These are phyloP conservation scores for Mythimna lalbum DNA, from an alignment of 2,888 invertebrate genomes.

Conservation along the genomic window DNA sequence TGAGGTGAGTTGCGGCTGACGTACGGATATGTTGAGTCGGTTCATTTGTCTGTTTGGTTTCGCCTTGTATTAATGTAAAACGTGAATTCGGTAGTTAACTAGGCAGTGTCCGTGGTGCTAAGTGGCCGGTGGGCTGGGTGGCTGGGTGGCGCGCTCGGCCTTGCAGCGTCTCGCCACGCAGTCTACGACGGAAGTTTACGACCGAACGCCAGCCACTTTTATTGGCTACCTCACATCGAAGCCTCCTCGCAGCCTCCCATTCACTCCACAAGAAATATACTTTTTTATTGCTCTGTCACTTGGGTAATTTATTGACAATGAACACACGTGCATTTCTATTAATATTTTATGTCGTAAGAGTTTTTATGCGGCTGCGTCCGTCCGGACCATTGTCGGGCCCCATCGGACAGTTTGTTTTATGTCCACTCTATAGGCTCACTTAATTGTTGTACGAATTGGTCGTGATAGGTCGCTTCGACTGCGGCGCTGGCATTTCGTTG, in stretches of 20 bases:
- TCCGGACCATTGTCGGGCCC: constrained; percentile 80
- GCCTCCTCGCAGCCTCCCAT: constrained; percentile 89
- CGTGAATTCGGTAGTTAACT: constrained; percentile 42
- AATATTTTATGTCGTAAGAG: constrained; percentile 89
- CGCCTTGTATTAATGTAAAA: constrained; percentile 50
- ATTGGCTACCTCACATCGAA: constrained; percentile 89
- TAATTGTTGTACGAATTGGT: constrained; percentile 81
- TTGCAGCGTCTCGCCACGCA: constrained; percentile 88
- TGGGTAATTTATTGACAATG: constrained; percentile 90
- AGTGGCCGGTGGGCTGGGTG: constrained; percentile 65
- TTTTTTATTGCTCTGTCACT: constrained; percentile 90
- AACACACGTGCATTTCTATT: constrained; percentile 91
- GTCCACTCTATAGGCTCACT: constrained; percentile 76
- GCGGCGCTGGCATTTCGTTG: constrained; percentile 63
- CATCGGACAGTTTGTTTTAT: constrained; percentile 84
- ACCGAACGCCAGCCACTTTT: constrained; percentile 88
- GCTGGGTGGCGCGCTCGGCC: constrained; percentile 65
- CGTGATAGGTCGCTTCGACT: constrained; percentile 72
- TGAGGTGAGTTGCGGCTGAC: constrained; percentile 24
- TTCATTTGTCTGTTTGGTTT: constrained; percentile 41
- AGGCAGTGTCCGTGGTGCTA: constrained; percentile 51
- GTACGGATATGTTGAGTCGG: constrained; percentile 28
- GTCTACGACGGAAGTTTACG: constrained; percentile 89
- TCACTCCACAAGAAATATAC: constrained; percentile 89
- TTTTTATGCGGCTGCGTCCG: constrained; percentile 83